Evolutionary conservation across 1,140 invertebrate species (phyloP), one percentile per base, ranked within the genome.

Genomic region (Trichogramma pretiosum): DNA sequence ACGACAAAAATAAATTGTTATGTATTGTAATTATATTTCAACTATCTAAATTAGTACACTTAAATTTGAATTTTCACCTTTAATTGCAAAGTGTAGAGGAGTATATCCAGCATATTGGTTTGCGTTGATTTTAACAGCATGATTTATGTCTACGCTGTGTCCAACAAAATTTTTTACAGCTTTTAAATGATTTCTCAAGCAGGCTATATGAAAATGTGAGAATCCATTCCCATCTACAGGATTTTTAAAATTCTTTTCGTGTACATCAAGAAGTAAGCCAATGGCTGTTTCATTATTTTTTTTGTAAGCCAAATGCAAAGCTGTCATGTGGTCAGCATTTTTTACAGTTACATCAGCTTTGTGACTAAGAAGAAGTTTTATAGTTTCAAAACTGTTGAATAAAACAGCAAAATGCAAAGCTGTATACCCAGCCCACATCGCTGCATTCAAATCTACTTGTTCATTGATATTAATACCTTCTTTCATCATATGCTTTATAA

Each of bases 371-470:
- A 50, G 40, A n/a, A 50, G 22, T 18, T 50, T 26, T 7, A 41
- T 5, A n/a, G 22, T 36, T 16, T 41, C 28, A 9, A 35, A 5
- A 30, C 32, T 26, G 7, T 41, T 21, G 23, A 40, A 36, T 7
- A 40, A 10, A 34, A 50, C 48, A 34, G 48, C 48, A 46, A 50
- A 50, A 41, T 50, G 48, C 9, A 50, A 30, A 35, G 48, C 16
- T 50, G 48, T 41, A 39, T 39, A 50, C 11, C 48, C 48, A 33
- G 48, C 5, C 26, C 36, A 40, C 8, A 42, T 21, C 24, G 16
- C 34, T 16, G 48, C 36, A 3, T 10, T 24, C 14, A 23, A 33
- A 28, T 38, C 40, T 14, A 50, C 36, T 22, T 11, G 11, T 28
- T 19, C 16, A 21, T 50, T 45, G 18, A 50, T 35, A 40, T 50